Conservation (phyloP, 2,888 invertebrate species). For the Eupelmus urozonus region DNA sequence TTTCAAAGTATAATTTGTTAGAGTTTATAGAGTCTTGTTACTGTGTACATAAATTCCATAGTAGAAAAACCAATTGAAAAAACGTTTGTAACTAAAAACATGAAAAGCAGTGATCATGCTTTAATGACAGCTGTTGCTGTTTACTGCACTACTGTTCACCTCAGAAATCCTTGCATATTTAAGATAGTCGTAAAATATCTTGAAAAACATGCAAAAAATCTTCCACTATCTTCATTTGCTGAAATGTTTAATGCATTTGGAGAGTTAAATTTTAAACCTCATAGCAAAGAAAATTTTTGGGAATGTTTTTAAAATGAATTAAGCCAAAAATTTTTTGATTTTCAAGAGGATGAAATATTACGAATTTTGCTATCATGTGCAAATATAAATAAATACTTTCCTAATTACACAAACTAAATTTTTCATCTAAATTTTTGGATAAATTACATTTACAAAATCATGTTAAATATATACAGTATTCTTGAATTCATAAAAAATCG, state of each 20-base stretch:
- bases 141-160: conserved; percentile 81
- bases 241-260: conserved; percentile 82
- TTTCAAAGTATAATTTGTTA: conserved; percentile 80
- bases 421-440: conserved; percentile 82
- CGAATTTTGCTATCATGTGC: conserved; percentile 83
- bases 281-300: conserved; percentile 80
- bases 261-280: conserved; percentile 80
- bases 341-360: conserved; percentile 80
- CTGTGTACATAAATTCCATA: conserved; percentile 79
- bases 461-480: conserved; percentile 71
- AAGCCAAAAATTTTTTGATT: conserved; percentile 80
- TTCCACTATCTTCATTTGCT: conserved; percentile 80
- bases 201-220: conserved; percentile 76
- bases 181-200: conserved; percentile 81
- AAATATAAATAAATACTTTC: conserved; percentile 82
- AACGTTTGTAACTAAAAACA: conserved; percentile 80
- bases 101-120: conserved; percentile 78
- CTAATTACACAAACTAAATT: conserved; percentile 80
- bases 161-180: conserved; percentile 80
- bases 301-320: conserved; percentile 79
- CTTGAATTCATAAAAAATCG: conserved; percentile 80
- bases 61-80: conserved; percentile 82
- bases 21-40: conserved; percentile 80
- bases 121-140: conserved; percentile 82
- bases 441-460: conserved; percentile 78